phyloP scores from a whole-genome alignment of 2,797 vertebrate species.

The Anabas testudineus region DNA sequence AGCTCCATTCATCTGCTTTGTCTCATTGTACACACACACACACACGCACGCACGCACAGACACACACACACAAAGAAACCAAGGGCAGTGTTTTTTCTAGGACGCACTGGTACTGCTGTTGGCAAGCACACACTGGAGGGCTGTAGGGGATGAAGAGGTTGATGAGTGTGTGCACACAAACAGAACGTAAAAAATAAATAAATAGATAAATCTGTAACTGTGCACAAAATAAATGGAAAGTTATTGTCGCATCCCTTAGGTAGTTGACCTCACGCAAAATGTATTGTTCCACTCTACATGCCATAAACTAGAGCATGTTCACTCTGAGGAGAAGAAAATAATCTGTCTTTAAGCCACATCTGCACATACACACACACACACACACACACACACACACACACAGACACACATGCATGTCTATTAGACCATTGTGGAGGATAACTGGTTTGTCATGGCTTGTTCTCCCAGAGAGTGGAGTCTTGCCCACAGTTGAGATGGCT shows the following conservation, averaged over 20 bases:
- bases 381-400: slow-evolving; percentile 23
- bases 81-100: slow-evolving; percentile 75
- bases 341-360: slow-evolving; percentile 43
- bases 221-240: slow-evolving; percentile 48
- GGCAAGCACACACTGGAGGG: slow-evolving; percentile 49
- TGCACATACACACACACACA: slow-evolving; percentile 25
- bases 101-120: slow-evolving; percentile 61
- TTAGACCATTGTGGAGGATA: slow-evolving; percentile 54
- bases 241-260: slow-evolving; percentile 42
- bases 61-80: slow-evolving; percentile 55
- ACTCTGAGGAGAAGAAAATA: slow-evolving; percentile 54
- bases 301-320: slow-evolving; percentile 44
- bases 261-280: slow-evolving; percentile 33
- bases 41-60: slow-evolving; percentile 39
- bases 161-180: slow-evolving; percentile 9
- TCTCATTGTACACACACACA: slow-evolving; percentile 63
- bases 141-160: slow-evolving; percentile 46
- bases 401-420: slow-evolving; percentile 30
- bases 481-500: slow-evolving; percentile 33
- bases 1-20: slow-evolving; percentile 81
- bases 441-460: slow-evolving; percentile 58
- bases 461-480: slow-evolving; percentile 38
- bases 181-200: not conserved
- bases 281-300: slow-evolving; percentile 28
- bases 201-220: slow-evolving; percentile 25